phyloP scores from a whole-genome alignment of 1,140 invertebrate genomes.

The Papilio polytes region DNA sequence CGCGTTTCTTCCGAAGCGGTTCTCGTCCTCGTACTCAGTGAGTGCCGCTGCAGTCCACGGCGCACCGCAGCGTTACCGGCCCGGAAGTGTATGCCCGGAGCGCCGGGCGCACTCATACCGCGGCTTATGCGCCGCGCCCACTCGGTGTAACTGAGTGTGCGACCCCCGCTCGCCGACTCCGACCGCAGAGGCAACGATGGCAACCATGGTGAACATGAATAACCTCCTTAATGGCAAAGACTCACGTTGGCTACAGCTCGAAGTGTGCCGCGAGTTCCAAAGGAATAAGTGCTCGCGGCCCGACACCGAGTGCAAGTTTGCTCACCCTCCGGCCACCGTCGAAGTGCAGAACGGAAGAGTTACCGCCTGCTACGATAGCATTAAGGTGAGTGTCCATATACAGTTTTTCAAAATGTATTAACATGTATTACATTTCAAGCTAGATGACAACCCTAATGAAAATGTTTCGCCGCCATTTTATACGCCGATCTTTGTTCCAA shows the following conservation, averaged over 20 bases:
- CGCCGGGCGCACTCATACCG: slow-evolving; percentile 72
- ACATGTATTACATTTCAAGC: background rate
- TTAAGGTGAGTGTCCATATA: slow-evolving; percentile 93
- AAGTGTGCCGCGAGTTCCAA: slow-evolving; percentile 99
- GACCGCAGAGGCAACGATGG: slow-evolving; percentile 85
- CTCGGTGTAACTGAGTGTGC: slow-evolving; percentile 72
- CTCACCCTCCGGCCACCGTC: slow-evolving; percentile 99
- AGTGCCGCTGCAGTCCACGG: slow-evolving; percentile 51
- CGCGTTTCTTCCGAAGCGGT: slow-evolving; percentile 52
- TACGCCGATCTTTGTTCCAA: slow-evolving; percentile 77
- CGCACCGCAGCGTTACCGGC: slow-evolving; percentile 50
- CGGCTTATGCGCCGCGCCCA: slow-evolving; percentile 80
- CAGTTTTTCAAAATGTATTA: slow-evolving; percentile 40
- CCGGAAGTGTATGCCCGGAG: slow-evolving; percentile 70
- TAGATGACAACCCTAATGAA: slow-evolving; percentile 55
- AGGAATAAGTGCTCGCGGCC: slow-evolving; percentile 99
- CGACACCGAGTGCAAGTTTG: slow-evolving; percentile 99
- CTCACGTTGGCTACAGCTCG: slow-evolving; percentile 99
- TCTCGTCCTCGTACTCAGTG: slow-evolving; percentile 58
- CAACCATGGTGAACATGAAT: slow-evolving; percentile 98
- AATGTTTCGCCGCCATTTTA: slow-evolving; percentile 71
- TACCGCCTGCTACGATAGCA: slow-evolving; percentile 99
- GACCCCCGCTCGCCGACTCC: slow-evolving; percentile 50
- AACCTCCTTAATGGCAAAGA: slow-evolving; percentile 99
- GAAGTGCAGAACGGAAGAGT: slow-evolving; percentile 99